Base-by-base conservation (phyloP, 2,113 vertebrate species). In the Siniperca knerii region DNA sequence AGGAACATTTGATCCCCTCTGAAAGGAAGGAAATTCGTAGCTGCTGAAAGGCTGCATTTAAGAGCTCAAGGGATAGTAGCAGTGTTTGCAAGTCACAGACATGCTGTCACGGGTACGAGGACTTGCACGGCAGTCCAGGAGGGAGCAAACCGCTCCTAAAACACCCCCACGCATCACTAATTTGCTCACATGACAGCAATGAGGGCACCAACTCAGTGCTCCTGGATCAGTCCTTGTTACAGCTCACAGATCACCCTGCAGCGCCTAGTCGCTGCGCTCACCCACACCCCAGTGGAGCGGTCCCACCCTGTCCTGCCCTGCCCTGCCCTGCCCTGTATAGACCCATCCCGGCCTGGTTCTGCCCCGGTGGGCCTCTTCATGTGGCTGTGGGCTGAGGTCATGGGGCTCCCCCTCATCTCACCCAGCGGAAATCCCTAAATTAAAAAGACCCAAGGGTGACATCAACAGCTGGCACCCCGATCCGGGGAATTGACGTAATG, bases 341-440 rank as follows among this genome's bases (percentile, higher is more conserved):
- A 16, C 75, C 75, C 8, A 8, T 60, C 72, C 77, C 48, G 25
- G 70, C 66, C 79, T 66, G 69, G 72, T 84, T 82, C 90, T 77
- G 73, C 75, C 77, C 61, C 23, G 40, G 75, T 82, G 91, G 66
- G 71, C 61, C 81, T 73, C 89, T 92, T 94, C 85, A 90, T 94
- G 94, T 94, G 92, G 91, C 88, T 85, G 81, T 54, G 71, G 77
- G 77, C 74, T 87, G 90, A 91, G 86, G 87, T 92, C 87, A 91
- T 80, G 86, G 84, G 84, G 54, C 87, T 80, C 88, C 89, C 92
- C 93, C 92, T 90, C 84, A 88, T 93, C 89, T 92, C 91, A 92
- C 85, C 92, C 90, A 89, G 82, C 89, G 92, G 90, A 94, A 95
- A 95, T 94, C 92, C 90, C 91, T 90, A 93, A 95, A 94, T 90